Conservation (phyloP, 2,113 vertebrate genomes). For the Triplophysa dalaica region DNA sequence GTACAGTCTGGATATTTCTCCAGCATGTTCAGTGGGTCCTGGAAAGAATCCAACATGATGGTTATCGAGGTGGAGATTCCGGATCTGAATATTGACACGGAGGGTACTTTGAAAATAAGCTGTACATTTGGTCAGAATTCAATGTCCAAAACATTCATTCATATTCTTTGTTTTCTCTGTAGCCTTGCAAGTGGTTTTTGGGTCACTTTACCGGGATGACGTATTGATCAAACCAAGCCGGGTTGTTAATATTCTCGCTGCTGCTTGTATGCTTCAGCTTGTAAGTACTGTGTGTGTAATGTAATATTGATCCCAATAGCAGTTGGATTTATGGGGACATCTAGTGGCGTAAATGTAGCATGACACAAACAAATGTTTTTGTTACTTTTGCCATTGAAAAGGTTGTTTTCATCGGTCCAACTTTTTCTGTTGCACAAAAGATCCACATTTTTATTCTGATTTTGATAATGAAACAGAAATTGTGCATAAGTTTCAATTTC, state of each 20-base stretch:
- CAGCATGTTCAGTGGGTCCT: conserved; percentile 99
- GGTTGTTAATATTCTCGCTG: conserved; percentile 90
- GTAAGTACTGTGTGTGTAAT: conserved; percentile 72
- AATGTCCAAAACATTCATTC: not conserved
- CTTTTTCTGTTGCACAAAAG: too few relatives aligned
- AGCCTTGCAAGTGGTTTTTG: conserved; percentile 96
- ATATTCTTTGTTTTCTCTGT: conserved; percentile 42
- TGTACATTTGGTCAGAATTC: not conserved
- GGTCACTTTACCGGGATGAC: conserved; percentile 93
- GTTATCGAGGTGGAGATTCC: conserved; percentile 94
- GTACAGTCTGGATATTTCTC: conserved; percentile 95
- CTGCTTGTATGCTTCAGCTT: conserved; percentile 95
- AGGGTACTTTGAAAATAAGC: conserved; percentile 75
- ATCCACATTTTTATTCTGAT: too few relatives aligned
- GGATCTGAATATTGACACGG: conserved; percentile 94
- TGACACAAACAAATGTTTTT: too few relatives aligned
- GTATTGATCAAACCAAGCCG: conserved; percentile 93
- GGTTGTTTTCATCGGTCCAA: too few relatives aligned
- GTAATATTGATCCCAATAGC: not conserved
- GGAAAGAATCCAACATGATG: conserved; percentile 96
- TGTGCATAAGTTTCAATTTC: too few relatives aligned
- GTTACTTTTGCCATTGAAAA: too few relatives aligned
- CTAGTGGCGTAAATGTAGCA: too few relatives aligned
- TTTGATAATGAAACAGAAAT: too few relatives aligned
- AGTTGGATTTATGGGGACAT: too few relatives aligned